Conservation (phyloP, 2,888 invertebrate species). For the Chouioia cunea region DNA sequence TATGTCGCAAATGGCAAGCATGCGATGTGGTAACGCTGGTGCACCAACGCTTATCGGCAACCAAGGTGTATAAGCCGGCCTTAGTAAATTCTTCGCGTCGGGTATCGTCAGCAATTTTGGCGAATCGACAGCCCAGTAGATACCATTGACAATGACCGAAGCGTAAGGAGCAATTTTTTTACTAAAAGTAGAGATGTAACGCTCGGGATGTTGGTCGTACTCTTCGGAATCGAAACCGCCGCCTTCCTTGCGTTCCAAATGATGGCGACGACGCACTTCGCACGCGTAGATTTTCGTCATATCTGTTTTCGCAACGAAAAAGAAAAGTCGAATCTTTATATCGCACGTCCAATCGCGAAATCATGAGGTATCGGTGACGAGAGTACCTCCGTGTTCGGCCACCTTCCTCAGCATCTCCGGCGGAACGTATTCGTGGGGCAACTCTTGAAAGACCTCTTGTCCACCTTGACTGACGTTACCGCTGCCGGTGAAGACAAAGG, state of each 20-base stretch:
- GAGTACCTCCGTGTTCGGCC: conserved; percentile 96
- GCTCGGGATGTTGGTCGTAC: conserved; percentile 92
- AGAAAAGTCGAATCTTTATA: not conserved
- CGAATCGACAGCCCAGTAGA: conserved; percentile 98
- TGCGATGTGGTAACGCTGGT: conserved; percentile 88
- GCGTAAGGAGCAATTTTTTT: conserved; percentile 98
- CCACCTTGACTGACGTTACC: conserved; percentile 95
- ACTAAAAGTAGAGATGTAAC: conserved; percentile 95
- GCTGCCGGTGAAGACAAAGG: conserved; percentile 97
- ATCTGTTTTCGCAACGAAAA: conserved; percentile 72
- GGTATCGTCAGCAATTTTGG: conserved; percentile 97
- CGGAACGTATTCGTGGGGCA: conserved; percentile 97
- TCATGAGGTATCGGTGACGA: no score
- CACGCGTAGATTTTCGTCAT: conserved; percentile 96
- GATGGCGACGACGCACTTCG: conserved; percentile 93
- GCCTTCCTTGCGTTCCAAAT: conserved; percentile 91
- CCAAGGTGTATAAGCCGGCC: conserved; percentile 94
- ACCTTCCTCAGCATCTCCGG: conserved; percentile 96
- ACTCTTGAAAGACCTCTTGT: conserved; percentile 94
- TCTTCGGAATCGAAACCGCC: conserved; percentile 92
- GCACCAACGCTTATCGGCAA: conserved; percentile 89
- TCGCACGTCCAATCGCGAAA: no score
- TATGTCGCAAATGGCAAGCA: conserved; percentile 97
- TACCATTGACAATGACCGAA: conserved; percentile 96
- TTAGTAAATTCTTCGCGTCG: conserved; percentile 93